phyloP scores from a whole-genome alignment of 2,797 vertebrate genomes.

The Anomalospiza imberbis region DNA sequence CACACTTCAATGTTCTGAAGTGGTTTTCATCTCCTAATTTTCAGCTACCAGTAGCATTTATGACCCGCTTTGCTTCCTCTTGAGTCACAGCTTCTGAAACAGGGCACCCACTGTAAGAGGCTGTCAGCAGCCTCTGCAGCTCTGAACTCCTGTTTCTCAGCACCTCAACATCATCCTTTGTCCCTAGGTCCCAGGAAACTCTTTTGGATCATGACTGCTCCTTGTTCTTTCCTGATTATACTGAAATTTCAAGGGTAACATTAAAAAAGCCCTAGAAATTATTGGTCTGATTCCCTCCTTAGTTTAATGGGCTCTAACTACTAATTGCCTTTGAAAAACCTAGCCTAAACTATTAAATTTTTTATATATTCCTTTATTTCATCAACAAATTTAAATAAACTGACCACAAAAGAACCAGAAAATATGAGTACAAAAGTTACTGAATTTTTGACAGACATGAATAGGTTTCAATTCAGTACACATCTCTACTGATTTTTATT shows the following conservation, averaged over 20 bases:
- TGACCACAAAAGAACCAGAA: no score
- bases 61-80: slow-evolving; percentile 7
- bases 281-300: not conserved
- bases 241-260: not conserved
- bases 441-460: no score
- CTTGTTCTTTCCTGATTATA: not conserved
- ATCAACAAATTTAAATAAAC: no score
- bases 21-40: slow-evolving; percentile 43
- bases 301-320: not conserved
- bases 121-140: not conserved
- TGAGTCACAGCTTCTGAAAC: slow-evolving; percentile 26
- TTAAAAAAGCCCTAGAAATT: not conserved
- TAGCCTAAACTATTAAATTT: no score
- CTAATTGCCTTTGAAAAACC: not conserved
- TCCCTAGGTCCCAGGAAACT: not conserved
- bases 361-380: no score
- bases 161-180: not conserved
- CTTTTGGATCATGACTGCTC: no score
- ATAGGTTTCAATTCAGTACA: not conserved
- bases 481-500: not conserved
- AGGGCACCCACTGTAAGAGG: not conserved
- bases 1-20: not conserved
- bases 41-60: not conserved
- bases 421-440: no score
- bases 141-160: not conserved